phyloP scores from a whole-genome alignment of 2,797 vertebrate genomes.

The Anas bahamensis region DNA sequence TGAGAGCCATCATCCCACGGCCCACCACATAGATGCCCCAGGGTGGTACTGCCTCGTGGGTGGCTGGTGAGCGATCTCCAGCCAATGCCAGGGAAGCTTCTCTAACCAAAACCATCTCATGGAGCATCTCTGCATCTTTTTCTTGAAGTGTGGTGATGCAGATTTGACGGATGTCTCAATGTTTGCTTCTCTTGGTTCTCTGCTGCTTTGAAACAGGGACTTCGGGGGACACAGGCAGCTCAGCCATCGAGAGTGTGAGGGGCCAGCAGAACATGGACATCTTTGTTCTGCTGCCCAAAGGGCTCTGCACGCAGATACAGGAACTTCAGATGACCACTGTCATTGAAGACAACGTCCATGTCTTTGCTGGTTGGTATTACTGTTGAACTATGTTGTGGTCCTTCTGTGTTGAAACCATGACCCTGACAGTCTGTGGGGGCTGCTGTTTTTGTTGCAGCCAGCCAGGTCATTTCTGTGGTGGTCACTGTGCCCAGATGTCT shows the following conservation, averaged over 20 bases:
- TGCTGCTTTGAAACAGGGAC: conserved; percentile 81
- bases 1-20: background rate
- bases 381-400: background rate
- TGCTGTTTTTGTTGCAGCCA: background rate
- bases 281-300: conserved; percentile 89
- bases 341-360: conserved; percentile 87
- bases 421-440: background rate
- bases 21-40: background rate
- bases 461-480: accelerated
- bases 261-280: conserved; percentile 86
- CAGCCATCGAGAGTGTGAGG: conserved; percentile 88
- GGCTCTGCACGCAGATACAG: conserved; percentile 86
- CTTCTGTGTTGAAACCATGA: background rate
- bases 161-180: accelerated
- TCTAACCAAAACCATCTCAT: background rate
- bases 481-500: background rate
- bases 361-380: conserved; percentile 86
- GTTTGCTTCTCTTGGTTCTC: background rate
- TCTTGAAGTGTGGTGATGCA: background rate
- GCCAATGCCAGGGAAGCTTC: background rate
- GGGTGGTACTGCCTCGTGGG: background rate
- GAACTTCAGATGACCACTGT: conserved; percentile 95
- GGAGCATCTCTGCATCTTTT: background rate
- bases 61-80: background rate
- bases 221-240: conserved; percentile 93